A percentile compares a stretch with the other conserved stretches of the same genome.
These are phyloP conservation scores for Parambassis ranga DNA, from an alignment of 2,797 vertebrate species.

Conservation along the genomic window DNA sequence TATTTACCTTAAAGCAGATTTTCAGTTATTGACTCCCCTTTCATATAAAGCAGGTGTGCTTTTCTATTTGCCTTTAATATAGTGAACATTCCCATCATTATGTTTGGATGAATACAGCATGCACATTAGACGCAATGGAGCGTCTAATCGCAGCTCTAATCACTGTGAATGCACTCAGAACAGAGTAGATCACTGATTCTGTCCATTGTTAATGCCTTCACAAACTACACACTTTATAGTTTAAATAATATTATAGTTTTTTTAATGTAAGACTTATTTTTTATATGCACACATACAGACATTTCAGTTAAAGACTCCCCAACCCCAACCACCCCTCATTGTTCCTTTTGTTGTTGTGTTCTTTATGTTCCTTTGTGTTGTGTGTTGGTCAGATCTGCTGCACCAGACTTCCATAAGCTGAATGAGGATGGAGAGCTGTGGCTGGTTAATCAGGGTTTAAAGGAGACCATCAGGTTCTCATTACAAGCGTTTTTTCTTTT, in stretches of 20 bases:
- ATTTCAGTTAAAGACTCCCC: not conserved
- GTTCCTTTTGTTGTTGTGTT: conserved; percentile 53
- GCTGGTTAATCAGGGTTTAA: conserved; percentile 99
- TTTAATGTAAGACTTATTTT: not conserved
- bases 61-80: too few relatives aligned
- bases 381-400: conserved; percentile 89
- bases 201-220: too few relatives aligned
- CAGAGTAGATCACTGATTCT: too few relatives aligned
- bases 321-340: conserved; percentile 50
- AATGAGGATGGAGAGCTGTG: conserved; percentile 99
- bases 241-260: not conserved
- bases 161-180: too few relatives aligned
- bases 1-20: conserved; percentile 7
- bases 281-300: not conserved
- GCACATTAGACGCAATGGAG: too few relatives aligned
- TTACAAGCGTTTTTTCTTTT: conserved; percentile 71
- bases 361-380: conserved; percentile 79
- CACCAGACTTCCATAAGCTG: conserved; percentile 92
- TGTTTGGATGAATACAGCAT: too few relatives aligned
- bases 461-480: conserved; percentile 99
- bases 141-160: too few relatives aligned
- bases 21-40: too few relatives aligned
- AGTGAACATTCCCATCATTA: too few relatives aligned
- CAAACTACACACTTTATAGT: not conserved
- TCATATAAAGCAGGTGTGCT: too few relatives aligned